These are phyloP conservation scores for Phasianus colchicus DNA, from an alignment of 2,113 vertebrate species.

Conservation along the genomic window DNA sequence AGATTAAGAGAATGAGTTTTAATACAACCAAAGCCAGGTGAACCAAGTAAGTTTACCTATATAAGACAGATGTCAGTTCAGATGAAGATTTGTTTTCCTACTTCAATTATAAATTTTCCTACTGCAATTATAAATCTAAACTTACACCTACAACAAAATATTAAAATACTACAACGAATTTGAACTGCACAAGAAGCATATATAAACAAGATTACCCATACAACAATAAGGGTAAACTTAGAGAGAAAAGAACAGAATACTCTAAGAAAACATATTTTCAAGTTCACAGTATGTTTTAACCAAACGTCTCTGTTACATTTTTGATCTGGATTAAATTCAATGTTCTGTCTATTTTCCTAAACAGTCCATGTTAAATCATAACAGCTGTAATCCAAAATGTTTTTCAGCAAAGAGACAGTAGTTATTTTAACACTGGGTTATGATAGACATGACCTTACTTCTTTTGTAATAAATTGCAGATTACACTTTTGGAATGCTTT, in stretches of 20 bases:
- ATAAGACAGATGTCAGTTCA: slow-evolving; percentile 49
- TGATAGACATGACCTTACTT: slow-evolving; percentile 16
- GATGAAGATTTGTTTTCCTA: slow-evolving; percentile 47
- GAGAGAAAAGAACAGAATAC: not conserved
- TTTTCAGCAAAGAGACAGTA: slow-evolving; percentile 1
- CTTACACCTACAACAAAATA: slow-evolving; percentile 50
- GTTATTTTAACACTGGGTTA: slow-evolving; percentile 36
- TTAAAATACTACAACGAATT: slow-evolving; percentile 9
- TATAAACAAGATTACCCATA: not conserved
- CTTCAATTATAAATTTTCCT: slow-evolving; percentile 63
- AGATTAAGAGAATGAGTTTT: slow-evolving; percentile 43
- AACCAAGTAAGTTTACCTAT: slow-evolving; percentile 39
- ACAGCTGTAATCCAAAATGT: slow-evolving; percentile 25
- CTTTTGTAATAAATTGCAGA: slow-evolving; percentile 40
- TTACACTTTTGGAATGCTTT: slow-evolving; percentile 38
- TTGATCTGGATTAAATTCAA: not conserved
- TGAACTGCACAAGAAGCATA: not conserved
- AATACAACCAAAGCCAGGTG: slow-evolving; percentile 23
- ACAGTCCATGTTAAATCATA: not conserved
- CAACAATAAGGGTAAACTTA: not conserved
- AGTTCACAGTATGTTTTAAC: not conserved
- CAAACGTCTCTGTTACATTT: not conserved
- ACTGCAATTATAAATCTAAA: slow-evolving; percentile 65
- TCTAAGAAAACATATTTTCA: not conserved
- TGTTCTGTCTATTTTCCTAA: not conserved